Percentiles rank a stretch among this genome's conserved stretches.
These are phyloP conservation scores for Limnephilus lunatus DNA, from an alignment of 2,888 invertebrate genomes.

Conservation along the genomic window DNA sequence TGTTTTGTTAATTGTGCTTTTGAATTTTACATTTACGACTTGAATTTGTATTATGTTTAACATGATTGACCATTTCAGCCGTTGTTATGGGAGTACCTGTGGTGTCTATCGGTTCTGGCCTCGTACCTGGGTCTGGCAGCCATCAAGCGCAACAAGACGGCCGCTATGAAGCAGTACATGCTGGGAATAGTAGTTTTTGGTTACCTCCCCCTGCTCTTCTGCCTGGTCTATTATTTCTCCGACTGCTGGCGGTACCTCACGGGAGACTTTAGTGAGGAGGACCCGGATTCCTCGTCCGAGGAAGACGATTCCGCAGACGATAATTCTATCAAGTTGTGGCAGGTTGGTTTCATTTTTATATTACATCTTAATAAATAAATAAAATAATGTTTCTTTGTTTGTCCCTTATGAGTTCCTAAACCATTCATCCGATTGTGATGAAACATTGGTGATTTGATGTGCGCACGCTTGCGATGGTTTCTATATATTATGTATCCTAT, in stretches of 20 bases:
- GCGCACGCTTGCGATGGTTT: too few relatives aligned
- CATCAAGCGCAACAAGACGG: slow-evolving; percentile 89
- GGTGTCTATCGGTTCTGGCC: slow-evolving; percentile 90
- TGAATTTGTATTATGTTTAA: neutral
- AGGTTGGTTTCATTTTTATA: slow-evolving; percentile 76
- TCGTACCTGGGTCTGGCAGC: slow-evolving; percentile 92
- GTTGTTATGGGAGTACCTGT: slow-evolving; percentile 95
- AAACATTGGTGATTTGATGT: too few relatives aligned
- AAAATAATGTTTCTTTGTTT: too few relatives aligned
- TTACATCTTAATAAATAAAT: neutral
- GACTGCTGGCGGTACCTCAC: slow-evolving; percentile 90
- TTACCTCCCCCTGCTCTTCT: slow-evolving; percentile 88
- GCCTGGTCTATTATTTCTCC: slow-evolving; percentile 87
- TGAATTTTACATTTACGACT: neutral
- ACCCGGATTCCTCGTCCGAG: slow-evolving; percentile 69
- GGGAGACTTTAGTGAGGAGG: slow-evolving; percentile 68
- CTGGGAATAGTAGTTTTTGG: slow-evolving; percentile 88
- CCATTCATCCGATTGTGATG: too few relatives aligned
- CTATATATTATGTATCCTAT: too few relatives aligned
- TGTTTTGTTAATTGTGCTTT: neutral
- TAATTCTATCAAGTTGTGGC: slow-evolving; percentile 87
- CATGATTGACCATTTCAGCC: slow-evolving; percentile 78
- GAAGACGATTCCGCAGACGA: slow-evolving; percentile 77
- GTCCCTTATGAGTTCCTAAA: too few relatives aligned
- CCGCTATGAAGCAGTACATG: slow-evolving; percentile 87